Evolutionary conservation across 2,797 vertebrate genomes (phyloP), one percentile per base, ranked within the genome.

Genomic region (Rhabdomys pumilio): DNA sequence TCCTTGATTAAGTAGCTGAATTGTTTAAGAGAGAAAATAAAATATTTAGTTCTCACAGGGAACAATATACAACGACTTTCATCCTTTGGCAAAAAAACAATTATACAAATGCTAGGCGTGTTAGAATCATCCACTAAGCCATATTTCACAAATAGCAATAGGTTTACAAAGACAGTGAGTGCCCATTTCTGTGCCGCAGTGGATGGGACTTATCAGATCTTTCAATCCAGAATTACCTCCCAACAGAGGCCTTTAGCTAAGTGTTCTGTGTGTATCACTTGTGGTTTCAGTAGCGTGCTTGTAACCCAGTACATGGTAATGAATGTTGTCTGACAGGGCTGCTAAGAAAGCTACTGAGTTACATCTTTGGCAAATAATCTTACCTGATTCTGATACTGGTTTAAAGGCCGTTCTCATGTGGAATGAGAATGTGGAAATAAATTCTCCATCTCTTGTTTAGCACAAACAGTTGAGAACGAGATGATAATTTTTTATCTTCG

Each of bases 371-470:
- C 29, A 59, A 83, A 90, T 22, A 89, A n/a, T 88, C 82, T 90
- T 63, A 67, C 20, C 53, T 81, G 55, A 82, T 83, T 95, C 31
- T 83, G 88, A 86, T 44, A n/a, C 34, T 65, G 59, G 4, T 34
- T 92, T 76, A 80, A 75, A 96, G 75, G 2, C n/a, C 8, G 81
- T 86, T 89, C 22, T 47, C 44, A 76, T 61, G 67, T 44, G 44
- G 44, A 44, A 44, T 44, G 44, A 44, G n/a, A 19, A 63, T 13
- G 4, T 57, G 22, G n/a, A 80, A 90, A 94, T 44, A 80, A 90
- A 94, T 44, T 93, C 67, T 73, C 41, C 55, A 97, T 76, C 15
- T 94, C 34, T 87, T 24, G 24, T 96, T 97, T 91, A 85, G 29
- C 88, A 86, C 5, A 72, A 80, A 92, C 4, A 86, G 31, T 55